Evolutionary conservation across 2,888 invertebrate genomes (phyloP), one percentile per base, ranked within the genome.

Genomic region (Eilema depressum): DNA sequence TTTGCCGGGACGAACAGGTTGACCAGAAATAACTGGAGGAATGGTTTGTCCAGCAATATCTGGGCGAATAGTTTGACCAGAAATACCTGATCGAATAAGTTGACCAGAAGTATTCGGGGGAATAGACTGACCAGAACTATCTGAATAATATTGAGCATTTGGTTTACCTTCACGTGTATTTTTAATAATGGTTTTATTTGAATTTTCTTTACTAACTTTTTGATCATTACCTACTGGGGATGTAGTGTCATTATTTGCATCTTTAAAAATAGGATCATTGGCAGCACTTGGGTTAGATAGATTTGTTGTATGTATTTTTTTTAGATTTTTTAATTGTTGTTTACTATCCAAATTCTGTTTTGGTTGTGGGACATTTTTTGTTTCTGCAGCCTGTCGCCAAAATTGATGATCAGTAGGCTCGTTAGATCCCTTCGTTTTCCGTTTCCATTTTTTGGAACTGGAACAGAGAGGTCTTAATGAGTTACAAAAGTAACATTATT

Each of bases 381-480:
- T 37, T 23, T 57, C n/a, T 26, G 23, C 8, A 28, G 33, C 10
- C 17, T 17, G 11, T 37, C 4, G 17, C 33, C 25, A 66, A 66
- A 11, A 33, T 17, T 8, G 23, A 25, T 20, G 33, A 56, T 3
- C 3, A 25, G 41, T 63, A 17, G 41, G 41, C 25, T 66, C 33
- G 23, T 57, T 17, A 33, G 7, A 41, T 56, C 30, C 20, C 0
- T 66, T 33, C 30, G 57, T 25, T 28, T 66, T 57, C 8, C 30
- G 23, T 3, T 57, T 66, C 20, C 56, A 17, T 25, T 53, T 28
- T 64, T 64, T 64, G 26, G n/a, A n/a, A 57, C 66, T 66, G 57
- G 25, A 66, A 66, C 66, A 66, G 25, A 65, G 57, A 66, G 57
- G 33, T 57, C 37, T n/a, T 28, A 56, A 25, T 41, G 63, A 63